phyloP scores from a whole-genome alignment of 2,888 invertebrate species.

The Callyntrura sp. region DNA sequence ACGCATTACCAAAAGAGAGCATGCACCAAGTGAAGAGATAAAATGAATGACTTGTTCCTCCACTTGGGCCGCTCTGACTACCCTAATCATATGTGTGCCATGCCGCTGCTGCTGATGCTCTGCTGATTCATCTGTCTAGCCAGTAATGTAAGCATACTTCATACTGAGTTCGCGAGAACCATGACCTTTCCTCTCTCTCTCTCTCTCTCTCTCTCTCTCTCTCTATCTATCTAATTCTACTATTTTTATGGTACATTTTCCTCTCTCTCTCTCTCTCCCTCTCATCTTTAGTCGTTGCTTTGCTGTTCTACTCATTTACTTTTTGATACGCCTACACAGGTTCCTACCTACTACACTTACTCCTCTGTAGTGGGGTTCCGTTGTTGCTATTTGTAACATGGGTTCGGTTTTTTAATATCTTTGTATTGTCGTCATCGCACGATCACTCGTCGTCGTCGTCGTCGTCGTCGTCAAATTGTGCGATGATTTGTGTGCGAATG shows the following conservation, averaged over 20 bases:
- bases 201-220: constrained; percentile 16
- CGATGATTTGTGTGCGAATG: constrained; percentile 58
- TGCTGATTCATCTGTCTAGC: constrained; percentile 66
- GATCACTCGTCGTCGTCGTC: neutral
- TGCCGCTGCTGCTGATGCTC: neutral
- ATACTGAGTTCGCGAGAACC: constrained; percentile 64
- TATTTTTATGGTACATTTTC: constrained; percentile 9
- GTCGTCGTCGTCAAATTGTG: constrained; percentile 29
- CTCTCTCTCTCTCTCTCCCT: constrained; percentile 19
- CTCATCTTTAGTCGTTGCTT: neutral
- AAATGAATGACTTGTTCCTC: no score
- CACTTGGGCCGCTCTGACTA: no score
- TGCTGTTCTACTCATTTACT: neutral
- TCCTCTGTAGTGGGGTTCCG: neutral
- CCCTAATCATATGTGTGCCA: neutral
- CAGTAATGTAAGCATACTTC: constrained; percentile 2
- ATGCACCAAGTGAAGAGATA: neutral
- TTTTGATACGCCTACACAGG: neutral
- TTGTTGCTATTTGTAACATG: neutral
- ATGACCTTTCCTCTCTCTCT: constrained; percentile 73
- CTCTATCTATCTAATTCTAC: no score
- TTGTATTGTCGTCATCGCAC: neutral
- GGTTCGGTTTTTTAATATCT: neutral
- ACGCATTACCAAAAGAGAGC: constrained; percentile 24
- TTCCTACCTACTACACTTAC: no score